A percentile compares a stretch with the other conserved stretches of the same genome.
These are phyloP conservation scores for Fulmarus glacialis DNA, from an alignment of 2,113 vertebrate genomes.

Conservation along the genomic window DNA sequence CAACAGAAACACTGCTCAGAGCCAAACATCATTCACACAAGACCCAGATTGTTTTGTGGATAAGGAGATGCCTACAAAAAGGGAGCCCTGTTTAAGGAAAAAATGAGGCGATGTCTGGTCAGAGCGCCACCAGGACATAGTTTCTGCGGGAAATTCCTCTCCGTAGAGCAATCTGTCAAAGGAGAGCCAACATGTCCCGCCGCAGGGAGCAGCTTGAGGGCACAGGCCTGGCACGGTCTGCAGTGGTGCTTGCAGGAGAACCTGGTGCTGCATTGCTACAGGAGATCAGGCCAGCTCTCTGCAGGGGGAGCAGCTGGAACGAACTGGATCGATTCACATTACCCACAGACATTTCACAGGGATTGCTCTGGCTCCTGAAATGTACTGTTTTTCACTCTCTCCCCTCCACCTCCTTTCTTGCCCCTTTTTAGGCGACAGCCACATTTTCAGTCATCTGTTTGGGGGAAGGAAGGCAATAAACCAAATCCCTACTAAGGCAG, in stretches of 20 bases:
- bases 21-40: neutral
- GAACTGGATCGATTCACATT: neutral
- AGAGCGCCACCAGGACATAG: neutral
- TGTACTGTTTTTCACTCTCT: neutral
- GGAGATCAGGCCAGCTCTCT: neutral
- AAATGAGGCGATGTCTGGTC: neutral
- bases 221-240: neutral
- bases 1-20: neutral
- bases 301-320: neutral
- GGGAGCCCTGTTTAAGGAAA: neutral
- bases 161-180: neutral
- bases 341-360: neutral
- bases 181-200: neutral
- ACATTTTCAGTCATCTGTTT: neutral
- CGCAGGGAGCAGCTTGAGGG: neutral
- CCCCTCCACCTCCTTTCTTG: neutral
- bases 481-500: neutral
- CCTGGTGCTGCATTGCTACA: conserved; percentile 15
- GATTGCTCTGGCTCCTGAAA: neutral
- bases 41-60: neutral
- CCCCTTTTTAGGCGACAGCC: neutral
- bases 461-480: neutral
- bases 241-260: neutral
- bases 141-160: neutral
- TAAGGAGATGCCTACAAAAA: neutral